Base-by-base conservation (phyloP, 2,113 vertebrate genomes). In the Tyrannus savana region DNA sequence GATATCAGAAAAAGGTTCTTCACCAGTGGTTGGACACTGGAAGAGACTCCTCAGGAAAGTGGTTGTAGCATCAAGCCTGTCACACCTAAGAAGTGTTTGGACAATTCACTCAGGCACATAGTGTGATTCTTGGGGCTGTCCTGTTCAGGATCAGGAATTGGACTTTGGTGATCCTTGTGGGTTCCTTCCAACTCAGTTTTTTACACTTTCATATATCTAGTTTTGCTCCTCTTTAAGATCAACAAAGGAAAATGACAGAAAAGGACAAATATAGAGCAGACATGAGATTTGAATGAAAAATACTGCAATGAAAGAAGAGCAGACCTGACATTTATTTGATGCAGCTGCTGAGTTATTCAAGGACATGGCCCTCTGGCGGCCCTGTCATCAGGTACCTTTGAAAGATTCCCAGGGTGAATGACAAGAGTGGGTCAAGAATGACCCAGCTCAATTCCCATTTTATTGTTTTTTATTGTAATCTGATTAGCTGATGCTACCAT, bases 401-500 rank as follows among this genome's bases (percentile, higher is more conserved):
- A 67, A 92, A 93, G 63, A 77, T 94, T 64, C 64, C 72, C 47
- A 63, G 42, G 63, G 83, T 78, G 35, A 95, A 81, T 68, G 90
- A 89, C 49, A 81, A 81, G 46, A 83, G 31, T 52, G 63, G 85
- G 72, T 84, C 85, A 94, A 59, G 47, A 96, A 93, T 92, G 85
- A 91, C 92, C 84, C 52, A 93, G 63, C 10, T 95, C 76, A 88
- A 92, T 93, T 95, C 69, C 35, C 56, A 64, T 87, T 94, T 96
- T 92, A 94, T 88, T 92, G 79, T 95, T 94, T 95, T 86, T 81
- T 72, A 72, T 93, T 92, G 64, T 96, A 94, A 96, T 95, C 88
- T 93, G 90, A 94, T 97, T 96, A 96, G 86, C 68, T 80, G 64
- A 63, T 87, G 91, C n/a, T 84, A 58, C 91, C 18, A 28, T 73